phyloP scores from a whole-genome alignment of 37 sponge, comb jelly and placozoan species.

The Lycopodina hypogea region DNA sequence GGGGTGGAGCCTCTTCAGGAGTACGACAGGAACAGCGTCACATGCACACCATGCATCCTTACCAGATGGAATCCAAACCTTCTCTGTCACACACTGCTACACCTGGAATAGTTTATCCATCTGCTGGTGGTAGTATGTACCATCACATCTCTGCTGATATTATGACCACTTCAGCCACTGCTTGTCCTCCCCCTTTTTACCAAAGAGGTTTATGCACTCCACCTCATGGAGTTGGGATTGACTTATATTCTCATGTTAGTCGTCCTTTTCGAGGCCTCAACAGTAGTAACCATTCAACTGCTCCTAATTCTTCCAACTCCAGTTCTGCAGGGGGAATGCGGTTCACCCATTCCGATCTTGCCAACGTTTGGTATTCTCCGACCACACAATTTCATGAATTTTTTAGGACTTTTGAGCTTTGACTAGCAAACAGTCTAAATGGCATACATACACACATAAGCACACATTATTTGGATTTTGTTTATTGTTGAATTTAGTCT shows the following conservation, averaged over 20 bases:
- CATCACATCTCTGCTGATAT: conserved; percentile 22
- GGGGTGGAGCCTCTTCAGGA: not conserved
- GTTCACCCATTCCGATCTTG: conserved; percentile 7
- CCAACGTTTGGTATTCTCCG: conserved; percentile 29
- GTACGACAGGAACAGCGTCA: not conserved
- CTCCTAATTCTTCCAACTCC: conserved; percentile 8
- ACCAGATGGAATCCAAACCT: conserved; percentile 4
- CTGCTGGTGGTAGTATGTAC: not conserved
- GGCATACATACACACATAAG: too few relatives aligned
- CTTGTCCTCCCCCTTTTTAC: conserved; percentile 15
- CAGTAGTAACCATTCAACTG: conserved; percentile 13
- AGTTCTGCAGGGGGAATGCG: not conserved
- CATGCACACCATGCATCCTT: conserved; percentile 3
- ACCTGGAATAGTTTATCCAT: not conserved
- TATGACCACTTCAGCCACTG: conserved; percentile 26
- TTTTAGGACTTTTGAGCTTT: conserved; percentile 28
- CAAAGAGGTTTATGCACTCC: not conserved
- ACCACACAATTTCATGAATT: conserved; percentile 45
- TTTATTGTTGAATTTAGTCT: too few relatives aligned
- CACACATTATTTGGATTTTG: too few relatives aligned
- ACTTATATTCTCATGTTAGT: not conserved
- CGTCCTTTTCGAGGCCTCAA: not conserved
- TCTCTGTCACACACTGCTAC: not conserved
- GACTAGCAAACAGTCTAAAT: too few relatives aligned
- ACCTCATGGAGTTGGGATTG: not conserved